These are phyloP conservation scores for Crocodylus rhombifer DNA, from an alignment of 2,797 vertebrate genomes.

Conservation along the genomic window DNA sequence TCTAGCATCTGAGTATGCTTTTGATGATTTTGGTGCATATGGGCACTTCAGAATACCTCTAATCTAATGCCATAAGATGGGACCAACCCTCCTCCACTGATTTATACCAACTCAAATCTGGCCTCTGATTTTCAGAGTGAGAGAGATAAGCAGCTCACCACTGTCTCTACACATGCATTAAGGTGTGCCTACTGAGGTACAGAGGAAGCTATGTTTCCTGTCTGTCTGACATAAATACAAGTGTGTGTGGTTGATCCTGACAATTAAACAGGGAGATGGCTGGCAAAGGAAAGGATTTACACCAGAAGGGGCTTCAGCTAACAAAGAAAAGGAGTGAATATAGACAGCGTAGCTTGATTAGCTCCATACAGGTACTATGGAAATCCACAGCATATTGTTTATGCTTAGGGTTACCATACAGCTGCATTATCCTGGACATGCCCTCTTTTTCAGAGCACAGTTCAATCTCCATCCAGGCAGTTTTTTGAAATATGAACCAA, in stretches of 20 bases:
- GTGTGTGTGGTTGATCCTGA: constrained; percentile 17
- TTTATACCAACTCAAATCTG: background rate
- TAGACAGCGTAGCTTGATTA: background rate
- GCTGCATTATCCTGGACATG: too few relatives aligned
- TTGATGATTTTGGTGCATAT: background rate
- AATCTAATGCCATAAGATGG: too few relatives aligned
- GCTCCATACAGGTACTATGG: background rate
- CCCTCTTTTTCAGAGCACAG: too few relatives aligned
- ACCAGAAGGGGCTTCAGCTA: background rate
- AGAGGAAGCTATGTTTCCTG: background rate
- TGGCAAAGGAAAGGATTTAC: constrained; percentile 20
- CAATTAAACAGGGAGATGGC: constrained; percentile 46
- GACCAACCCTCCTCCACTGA: background rate
- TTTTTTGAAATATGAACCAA: too few relatives aligned
- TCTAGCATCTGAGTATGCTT: constrained; percentile 4
- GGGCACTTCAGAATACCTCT: too few relatives aligned
- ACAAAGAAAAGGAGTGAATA: background rate
- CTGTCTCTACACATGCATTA: fast-evolving
- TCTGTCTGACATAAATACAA: background rate
- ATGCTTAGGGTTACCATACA: too few relatives aligned
- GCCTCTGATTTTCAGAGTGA: background rate
- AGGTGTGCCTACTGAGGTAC: fast-evolving
- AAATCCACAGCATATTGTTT: background rate
- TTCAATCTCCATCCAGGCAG: too few relatives aligned
- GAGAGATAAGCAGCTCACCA: background rate